These are phyloP conservation scores for Sebastes oblongus DNA, from an alignment of 2,797 vertebrate species.

Conservation along the genomic window DNA sequence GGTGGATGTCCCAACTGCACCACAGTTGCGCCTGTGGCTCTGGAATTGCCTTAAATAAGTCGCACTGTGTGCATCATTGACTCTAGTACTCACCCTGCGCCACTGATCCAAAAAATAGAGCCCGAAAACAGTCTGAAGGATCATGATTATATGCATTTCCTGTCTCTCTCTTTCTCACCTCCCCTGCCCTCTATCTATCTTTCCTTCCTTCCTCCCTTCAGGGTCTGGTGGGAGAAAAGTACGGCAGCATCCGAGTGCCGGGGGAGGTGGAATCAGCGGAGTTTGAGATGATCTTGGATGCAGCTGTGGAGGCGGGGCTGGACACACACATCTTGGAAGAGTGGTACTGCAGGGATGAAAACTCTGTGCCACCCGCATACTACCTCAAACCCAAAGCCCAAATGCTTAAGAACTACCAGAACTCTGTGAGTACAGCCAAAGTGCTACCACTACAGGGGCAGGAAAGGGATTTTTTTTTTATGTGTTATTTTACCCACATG, in stretches of 20 bases:
- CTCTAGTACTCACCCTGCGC: conserved; percentile 27
- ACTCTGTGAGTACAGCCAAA: conserved; percentile 80
- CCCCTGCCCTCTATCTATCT: neutral
- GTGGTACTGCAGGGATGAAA: conserved; percentile 99
- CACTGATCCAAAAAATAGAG: conserved; percentile 36
- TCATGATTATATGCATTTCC: conserved; percentile 5
- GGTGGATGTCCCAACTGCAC: neutral
- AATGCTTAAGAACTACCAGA: conserved; percentile 91
- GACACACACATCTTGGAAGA: conserved; percentile 96
- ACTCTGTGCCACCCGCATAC: conserved; percentile 95
- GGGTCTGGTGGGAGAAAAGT: conserved; percentile 97
- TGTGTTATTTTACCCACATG: neutral
- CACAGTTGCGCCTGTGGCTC: neutral
- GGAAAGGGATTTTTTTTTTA: neutral
- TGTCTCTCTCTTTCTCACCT: conserved; percentile 8
- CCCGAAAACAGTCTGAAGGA: conserved; percentile 23
- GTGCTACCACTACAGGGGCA: too few relatives aligned
- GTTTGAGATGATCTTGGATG: conserved; percentile 99
- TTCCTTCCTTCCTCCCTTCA: conserved; percentile 71
- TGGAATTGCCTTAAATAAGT: conserved; percentile 50
- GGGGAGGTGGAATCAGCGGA: conserved; percentile 97
- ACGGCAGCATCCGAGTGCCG: conserved; percentile 94
- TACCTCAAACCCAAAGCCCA: conserved; percentile 96
- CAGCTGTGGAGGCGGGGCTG: conserved; percentile 91
- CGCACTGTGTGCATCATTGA: conserved; percentile 23